Evolutionary conservation across 2,113 vertebrate species (phyloP), one percentile per base, ranked within the genome.

Genomic region (Neomonachus schauinslandi): DNA sequence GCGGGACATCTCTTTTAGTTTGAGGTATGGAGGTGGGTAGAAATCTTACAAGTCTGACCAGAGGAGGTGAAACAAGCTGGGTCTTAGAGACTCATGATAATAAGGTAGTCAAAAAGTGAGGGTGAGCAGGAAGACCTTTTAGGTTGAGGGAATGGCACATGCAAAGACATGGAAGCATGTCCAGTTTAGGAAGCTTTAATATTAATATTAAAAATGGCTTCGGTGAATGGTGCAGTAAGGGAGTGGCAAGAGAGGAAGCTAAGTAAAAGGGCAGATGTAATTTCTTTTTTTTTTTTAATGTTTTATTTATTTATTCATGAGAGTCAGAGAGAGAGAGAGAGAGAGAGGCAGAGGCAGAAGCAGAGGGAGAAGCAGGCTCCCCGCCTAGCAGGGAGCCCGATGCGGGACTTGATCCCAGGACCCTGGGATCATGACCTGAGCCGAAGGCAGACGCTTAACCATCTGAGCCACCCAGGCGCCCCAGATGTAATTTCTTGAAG

Each of bases 201-300:
- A 74, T 59, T 89, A 74, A 51, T 76, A 69, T 65, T 86, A 77
- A 88, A 95, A 84, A 65, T 89, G n/a, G 16, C 39, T 65, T 83
- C 26, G 72, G 67, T 61, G 31, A 63, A 31, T 71, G 42, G 49
- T 79, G 4, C 13, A 21, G 39, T 85, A 67, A 90, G 31, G 65
- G 21, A 77, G 13, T 59, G 15, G n/a, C 26, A 69, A n/a, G 31
- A 91, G 67, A 83, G n/a, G 39, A 86, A 94, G 16, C 57, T 67
- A 18, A 89, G 24, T 63, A 84, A 91, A 69, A 79, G 42, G 16
- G 26, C 21, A 71, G 36, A 81, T 18, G 4, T 61, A 42, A 80
- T 83, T 84, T 81, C 39, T 89, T 31, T 42, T 42, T 42, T 42
- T 42, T 42, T 42, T 42, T 42, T 42, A 42, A 42, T 42, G 39